Evolutionary conservation across 2,888 invertebrate genomes (phyloP).

Genomic region (Cheilosia variabilis): DNA sequence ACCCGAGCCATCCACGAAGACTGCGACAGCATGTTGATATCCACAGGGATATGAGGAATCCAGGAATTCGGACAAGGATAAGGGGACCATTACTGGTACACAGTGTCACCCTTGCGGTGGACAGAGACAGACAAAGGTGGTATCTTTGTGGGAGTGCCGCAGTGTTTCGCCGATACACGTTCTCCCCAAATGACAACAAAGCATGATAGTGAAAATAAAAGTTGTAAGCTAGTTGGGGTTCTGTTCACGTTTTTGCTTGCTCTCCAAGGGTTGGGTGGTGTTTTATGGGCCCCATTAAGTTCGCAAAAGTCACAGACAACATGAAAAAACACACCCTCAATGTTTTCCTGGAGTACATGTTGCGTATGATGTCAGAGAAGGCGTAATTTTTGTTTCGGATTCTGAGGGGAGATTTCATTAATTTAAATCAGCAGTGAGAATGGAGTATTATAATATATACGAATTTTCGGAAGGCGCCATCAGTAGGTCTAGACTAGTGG

Average conservation of each 20-base stretch:
- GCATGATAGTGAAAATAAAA: slow-evolving; percentile 52
- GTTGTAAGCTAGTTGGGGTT: slow-evolving; percentile 24
- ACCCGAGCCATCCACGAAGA: slow-evolving; percentile 25
- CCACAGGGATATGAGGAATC: slow-evolving; percentile 45
- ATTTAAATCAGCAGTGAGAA: not conserved
- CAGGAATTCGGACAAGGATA: slow-evolving; percentile 24
- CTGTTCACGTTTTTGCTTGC: slow-evolving; percentile 16
- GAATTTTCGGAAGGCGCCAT: slow-evolving; percentile 38
- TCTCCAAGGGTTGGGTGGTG: slow-evolving; percentile 30
- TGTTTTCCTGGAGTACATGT: slow-evolving; percentile 14
- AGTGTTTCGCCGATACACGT: slow-evolving; percentile 7
- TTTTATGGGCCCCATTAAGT: slow-evolving; percentile 33
- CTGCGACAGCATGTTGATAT: slow-evolving; percentile 17
- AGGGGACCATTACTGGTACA: slow-evolving; percentile 21
- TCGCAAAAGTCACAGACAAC: slow-evolving; percentile 19
- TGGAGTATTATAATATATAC: slow-evolving; percentile 12
- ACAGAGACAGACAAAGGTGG: slow-evolving; percentile 18
- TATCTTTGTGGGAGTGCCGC: slow-evolving; percentile 51
- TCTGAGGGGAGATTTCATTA: slow-evolving; percentile 2
- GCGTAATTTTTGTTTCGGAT: slow-evolving; percentile 7
- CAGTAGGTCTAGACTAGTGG: slow-evolving; percentile 22
- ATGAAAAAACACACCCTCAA: slow-evolving; percentile 38
- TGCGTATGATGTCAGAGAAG: slow-evolving; percentile 47
- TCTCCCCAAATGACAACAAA: slow-evolving; percentile 37
- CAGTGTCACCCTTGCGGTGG: not conserved